A percentile compares a stretch with the other conserved stretches of the same genome.
phyloP scores from a whole-genome alignment of 2,888 invertebrate species.

The Polymixis flavicincta region DNA sequence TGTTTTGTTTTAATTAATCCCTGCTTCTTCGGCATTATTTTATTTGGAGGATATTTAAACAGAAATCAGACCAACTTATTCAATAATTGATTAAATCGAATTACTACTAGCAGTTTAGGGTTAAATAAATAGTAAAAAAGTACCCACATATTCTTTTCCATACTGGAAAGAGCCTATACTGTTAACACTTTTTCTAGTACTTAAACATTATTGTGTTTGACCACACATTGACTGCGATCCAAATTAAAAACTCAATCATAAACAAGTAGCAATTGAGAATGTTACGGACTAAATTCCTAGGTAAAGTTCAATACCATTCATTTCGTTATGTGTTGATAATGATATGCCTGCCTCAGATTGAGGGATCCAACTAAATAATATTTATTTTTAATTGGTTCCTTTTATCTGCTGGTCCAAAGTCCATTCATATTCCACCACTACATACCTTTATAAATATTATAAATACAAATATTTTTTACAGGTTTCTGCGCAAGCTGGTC shows the following conservation, averaged over 20 bases:
- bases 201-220: neutral
- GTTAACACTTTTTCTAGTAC: neutral
- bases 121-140: neutral
- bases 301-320: neutral
- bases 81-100: neutral
- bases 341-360: neutral
- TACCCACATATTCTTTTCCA: neutral
- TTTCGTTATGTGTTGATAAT: neutral
- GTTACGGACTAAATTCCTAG: neutral
- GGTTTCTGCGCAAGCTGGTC: conserved; percentile 96
- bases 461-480: conserved; percentile 73
- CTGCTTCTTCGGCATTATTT: neutral
- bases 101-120: too few species aligned
- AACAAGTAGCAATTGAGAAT: neutral
- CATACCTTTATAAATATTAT: neutral
- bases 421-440: neutral
- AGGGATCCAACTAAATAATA: neutral
- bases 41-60: neutral
- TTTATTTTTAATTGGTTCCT: neutral
- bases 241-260: neutral
- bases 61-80: neutral
- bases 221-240: neutral
- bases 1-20: conserved; percentile 22
- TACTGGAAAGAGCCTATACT: neutral
- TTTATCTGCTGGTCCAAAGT: neutral